Conservation (phyloP, 2,113 vertebrate genomes). For the Ursus arctos region DNA sequence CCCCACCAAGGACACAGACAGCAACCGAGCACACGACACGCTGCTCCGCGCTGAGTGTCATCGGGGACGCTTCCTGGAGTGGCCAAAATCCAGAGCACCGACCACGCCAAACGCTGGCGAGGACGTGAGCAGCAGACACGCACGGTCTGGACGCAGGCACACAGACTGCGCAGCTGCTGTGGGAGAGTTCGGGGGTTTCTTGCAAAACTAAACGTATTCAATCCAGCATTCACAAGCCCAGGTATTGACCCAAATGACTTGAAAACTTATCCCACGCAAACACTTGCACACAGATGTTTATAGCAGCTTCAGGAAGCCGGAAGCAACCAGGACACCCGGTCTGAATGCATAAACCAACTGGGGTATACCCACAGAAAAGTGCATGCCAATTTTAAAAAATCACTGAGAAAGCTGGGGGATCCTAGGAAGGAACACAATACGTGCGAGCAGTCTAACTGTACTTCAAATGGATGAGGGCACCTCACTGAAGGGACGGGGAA, state of each 20-base stretch:
- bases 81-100: not conserved
- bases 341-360: not conserved
- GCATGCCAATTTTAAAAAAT: not conserved
- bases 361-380: not conserved
- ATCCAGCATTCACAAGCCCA: not conserved
- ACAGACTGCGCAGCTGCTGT: not conserved
- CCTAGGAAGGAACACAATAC: not conserved
- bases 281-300: not conserved
- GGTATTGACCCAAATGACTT: not conserved
- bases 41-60: not conserved
- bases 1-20: not conserved
- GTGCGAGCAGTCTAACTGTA: not conserved
- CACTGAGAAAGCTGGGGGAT: not conserved
- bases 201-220: not conserved
- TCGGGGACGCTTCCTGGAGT: not conserved
- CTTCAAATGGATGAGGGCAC: not conserved
- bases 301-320: not conserved
- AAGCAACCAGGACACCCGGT: not conserved
- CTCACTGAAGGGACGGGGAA: not conserved
- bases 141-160: not conserved
- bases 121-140: not conserved
- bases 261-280: not conserved
- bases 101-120: not conserved
- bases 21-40: not conserved
- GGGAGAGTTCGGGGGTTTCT: not conserved